Percentiles rank a stretch among this genome's conserved stretches.
Conservation (phyloP, 1,140 invertebrate genomes). For the Coenobita brevimanus region DNA sequence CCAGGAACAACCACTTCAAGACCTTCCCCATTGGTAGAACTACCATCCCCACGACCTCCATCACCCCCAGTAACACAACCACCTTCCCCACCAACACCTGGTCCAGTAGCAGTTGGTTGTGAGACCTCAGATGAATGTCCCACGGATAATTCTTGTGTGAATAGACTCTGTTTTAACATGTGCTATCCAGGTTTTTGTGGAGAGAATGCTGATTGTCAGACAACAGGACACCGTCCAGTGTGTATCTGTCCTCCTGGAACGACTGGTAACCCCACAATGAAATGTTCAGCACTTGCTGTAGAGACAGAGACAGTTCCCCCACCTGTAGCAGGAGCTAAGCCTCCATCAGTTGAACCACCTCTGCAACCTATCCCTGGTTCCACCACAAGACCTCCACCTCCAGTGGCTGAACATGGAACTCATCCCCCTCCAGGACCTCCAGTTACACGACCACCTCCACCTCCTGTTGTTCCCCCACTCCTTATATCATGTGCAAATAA, state of each 20-base stretch:
- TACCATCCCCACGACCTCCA: conserved; percentile 75
- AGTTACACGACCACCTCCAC: conserved; percentile 21
- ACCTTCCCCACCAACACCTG: conserved; percentile 85
- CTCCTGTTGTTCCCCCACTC: conserved; percentile 1
- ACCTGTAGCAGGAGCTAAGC: conserved; percentile 72
- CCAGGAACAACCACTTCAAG: conserved; percentile 78
- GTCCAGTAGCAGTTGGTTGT: conserved; percentile 79
- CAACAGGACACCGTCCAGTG: conserved; percentile 71
- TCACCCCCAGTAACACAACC: conserved; percentile 84
- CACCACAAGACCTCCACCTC: neutral
- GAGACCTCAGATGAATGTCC: conserved; percentile 69
- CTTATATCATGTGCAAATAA: conserved; percentile 58
- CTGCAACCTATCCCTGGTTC: conserved; percentile 23
- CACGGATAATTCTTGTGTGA: conserved; percentile 71
- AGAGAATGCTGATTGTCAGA: conserved; percentile 76
- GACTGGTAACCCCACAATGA: conserved; percentile 79
- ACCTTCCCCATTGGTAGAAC: conserved; percentile 81
- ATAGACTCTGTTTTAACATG: conserved; percentile 70
- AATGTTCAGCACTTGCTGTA: conserved; percentile 75
- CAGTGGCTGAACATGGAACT: conserved; percentile 13
- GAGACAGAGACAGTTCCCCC: neutral
- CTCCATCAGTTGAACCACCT: neutral
- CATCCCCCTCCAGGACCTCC: neutral
- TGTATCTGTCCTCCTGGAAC: conserved; percentile 84
- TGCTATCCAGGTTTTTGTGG: conserved; percentile 83